These are phyloP conservation scores for Lasioglossum figueresi DNA, from an alignment of 2,888 invertebrate genomes.

Conservation along the genomic window DNA sequence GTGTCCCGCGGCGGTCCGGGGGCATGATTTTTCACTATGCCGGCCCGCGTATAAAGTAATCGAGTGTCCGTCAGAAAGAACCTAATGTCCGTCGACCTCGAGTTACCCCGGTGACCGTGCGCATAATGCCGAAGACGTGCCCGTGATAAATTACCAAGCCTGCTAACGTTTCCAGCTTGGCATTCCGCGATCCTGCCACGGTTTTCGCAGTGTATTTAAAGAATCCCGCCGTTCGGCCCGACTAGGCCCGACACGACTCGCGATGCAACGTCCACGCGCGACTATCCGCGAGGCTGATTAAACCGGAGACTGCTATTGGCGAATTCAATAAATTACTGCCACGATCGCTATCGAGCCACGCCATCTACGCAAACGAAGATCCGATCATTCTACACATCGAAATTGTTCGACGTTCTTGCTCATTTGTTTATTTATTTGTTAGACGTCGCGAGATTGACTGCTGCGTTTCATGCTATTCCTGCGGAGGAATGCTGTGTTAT, in stretches of 20 bases:
- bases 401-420: background rate
- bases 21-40: slow-evolving; percentile 48
- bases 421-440: background rate
- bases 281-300: slow-evolving; percentile 30
- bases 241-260: background rate
- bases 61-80: slow-evolving; percentile 66
- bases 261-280: background rate
- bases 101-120: slow-evolving; percentile 52
- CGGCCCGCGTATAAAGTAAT: slow-evolving; percentile 59
- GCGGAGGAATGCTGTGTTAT: background rate
- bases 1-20: slow-evolving; percentile 35
- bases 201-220: background rate
- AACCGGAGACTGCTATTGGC: slow-evolving; percentile 45
- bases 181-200: slow-evolving; percentile 25
- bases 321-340: slow-evolving; percentile 51
- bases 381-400: background rate
- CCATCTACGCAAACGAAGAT: background rate
- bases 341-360: slow-evolving; percentile 13
- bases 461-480: background rate
- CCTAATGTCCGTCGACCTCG: slow-evolving; percentile 62
- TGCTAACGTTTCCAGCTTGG: slow-evolving; percentile 49
- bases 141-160: slow-evolving; percentile 64
- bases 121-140: slow-evolving; percentile 66
- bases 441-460: background rate
- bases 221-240: background rate